A percentile compares a stretch with the other conserved stretches of the same genome.
Conservation (phyloP, 2,113 vertebrate species). For the Poeciliopsis turrubarensis region DNA sequence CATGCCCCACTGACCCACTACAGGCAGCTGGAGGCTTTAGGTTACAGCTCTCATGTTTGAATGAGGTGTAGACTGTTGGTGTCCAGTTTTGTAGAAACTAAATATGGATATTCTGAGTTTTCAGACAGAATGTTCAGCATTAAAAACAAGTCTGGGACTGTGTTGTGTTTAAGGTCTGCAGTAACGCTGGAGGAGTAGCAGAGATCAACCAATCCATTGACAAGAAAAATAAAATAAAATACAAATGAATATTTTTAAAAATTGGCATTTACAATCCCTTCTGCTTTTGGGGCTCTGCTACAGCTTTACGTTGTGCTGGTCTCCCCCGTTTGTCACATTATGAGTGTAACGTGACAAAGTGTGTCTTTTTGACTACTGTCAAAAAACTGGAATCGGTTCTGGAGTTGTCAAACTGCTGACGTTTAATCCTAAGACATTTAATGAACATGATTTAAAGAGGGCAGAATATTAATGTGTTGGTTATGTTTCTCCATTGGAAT, state of each 20-base stretch:
- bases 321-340: background rate
- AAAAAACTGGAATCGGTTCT: background rate
- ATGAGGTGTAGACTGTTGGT: background rate
- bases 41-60: conserved; percentile 8
- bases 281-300: no score
- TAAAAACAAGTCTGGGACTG: background rate
- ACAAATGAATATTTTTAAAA: no score
- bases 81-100: background rate
- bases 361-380: background rate
- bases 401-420: background rate
- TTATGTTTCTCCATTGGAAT: background rate
- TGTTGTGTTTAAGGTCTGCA: background rate
- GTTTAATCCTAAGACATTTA: background rate
- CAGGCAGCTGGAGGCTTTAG: conserved; percentile 22
- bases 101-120: background rate
- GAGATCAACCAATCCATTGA: no score
- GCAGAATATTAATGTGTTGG: background rate
- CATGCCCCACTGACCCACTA: conserved; percentile 52
- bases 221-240: no score
- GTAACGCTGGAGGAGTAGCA: no score
- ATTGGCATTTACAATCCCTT: no score
- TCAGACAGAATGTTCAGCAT: background rate
- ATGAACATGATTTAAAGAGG: background rate
- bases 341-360: background rate
- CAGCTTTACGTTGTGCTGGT: background rate